phyloP scores from a whole-genome alignment of 2,113 vertebrate species.

The Hippocampus mohnikei region DNA sequence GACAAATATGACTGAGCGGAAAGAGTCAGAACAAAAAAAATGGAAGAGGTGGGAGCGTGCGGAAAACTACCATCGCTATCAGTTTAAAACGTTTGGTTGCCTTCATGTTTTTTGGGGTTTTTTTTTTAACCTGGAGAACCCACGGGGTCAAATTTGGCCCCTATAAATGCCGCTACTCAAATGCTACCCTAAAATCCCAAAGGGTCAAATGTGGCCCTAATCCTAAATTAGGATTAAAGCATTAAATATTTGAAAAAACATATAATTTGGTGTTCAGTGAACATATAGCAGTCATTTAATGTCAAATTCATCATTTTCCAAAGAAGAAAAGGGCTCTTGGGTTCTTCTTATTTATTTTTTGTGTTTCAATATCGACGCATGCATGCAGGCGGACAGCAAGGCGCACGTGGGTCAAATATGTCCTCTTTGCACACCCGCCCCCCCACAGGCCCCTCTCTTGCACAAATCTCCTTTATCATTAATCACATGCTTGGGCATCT shows the following conservation, averaged over 20 bases:
- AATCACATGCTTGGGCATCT: slow-evolving; percentile 69
- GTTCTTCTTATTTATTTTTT: slow-evolving; percentile 65
- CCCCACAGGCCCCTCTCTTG: slow-evolving; percentile 36
- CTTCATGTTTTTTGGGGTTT: slow-evolving; percentile 32
- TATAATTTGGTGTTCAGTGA: no score
- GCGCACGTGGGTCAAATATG: slow-evolving; percentile 23
- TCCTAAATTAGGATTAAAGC: no score
- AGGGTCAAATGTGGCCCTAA: no score
- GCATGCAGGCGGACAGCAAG: slow-evolving; percentile 17
- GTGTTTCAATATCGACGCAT: slow-evolving; percentile 63
- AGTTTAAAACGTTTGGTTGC: slow-evolving; percentile 45
- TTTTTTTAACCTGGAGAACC: slow-evolving; percentile 22
- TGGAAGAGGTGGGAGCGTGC: slow-evolving; percentile 33
- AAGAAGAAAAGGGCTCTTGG: slow-evolving; percentile 12
- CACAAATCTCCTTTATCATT: slow-evolving; percentile 76
- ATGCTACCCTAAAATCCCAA: no score
- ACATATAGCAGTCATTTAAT: no score
- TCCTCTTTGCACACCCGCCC: slow-evolving; percentile 22
- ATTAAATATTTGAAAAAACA: no score
- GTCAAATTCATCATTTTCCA: no score
- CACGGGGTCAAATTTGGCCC: no score
- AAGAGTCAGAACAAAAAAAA: slow-evolving; percentile 42
- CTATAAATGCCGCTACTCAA: no score
- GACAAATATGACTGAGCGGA: slow-evolving; percentile 44
- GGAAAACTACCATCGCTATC: slow-evolving; percentile 49